Evolutionary conservation across 2,888 invertebrate species (phyloP).

Genomic region (Aleiodes leptofemur): DNA sequence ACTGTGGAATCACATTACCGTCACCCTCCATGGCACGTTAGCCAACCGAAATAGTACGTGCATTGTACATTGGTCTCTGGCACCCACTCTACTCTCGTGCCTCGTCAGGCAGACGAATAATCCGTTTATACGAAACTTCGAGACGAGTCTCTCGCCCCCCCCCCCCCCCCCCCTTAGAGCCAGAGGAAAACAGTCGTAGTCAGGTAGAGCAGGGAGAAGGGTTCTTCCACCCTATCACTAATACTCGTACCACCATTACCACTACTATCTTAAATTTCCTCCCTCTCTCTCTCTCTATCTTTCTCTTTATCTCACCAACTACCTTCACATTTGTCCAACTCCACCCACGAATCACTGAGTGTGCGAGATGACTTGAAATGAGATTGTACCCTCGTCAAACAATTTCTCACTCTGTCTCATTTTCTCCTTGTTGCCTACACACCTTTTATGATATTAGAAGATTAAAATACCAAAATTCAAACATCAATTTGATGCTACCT

Average conservation of each 20-base stretch:
- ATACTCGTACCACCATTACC: too few relatives aligned
- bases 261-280: not conserved
- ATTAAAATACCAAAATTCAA: not conserved
- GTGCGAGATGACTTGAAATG: conserved; percentile 36
- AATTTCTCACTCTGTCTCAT: conserved; percentile 26
- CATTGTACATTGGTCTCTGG: conserved; percentile 61
- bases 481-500: too few relatives aligned
- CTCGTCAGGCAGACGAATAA: conserved; percentile 65
- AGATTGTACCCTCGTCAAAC: conserved; percentile 47
- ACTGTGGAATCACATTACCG: conserved; percentile 70
- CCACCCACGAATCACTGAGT: conserved; percentile 41
- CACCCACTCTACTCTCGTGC: conserved; percentile 33
- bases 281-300: not conserved
- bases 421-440: not conserved
- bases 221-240: conserved; percentile 19
- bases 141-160: conserved; percentile 49
- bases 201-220: conserved; percentile 39
- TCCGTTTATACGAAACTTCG: conserved; percentile 72
- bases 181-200: conserved; percentile 23
- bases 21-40: conserved; percentile 65
- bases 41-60: conserved; percentile 66
- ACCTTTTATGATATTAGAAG: not conserved
- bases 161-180: not conserved
- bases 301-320: not conserved
- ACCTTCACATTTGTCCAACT: conserved; percentile 37